Percentiles rank a stretch among this genome's conserved stretches.
These are phyloP conservation scores for Neuroterus valhalla DNA, from an alignment of 1,140 invertebrate genomes.

Conservation along the genomic window DNA sequence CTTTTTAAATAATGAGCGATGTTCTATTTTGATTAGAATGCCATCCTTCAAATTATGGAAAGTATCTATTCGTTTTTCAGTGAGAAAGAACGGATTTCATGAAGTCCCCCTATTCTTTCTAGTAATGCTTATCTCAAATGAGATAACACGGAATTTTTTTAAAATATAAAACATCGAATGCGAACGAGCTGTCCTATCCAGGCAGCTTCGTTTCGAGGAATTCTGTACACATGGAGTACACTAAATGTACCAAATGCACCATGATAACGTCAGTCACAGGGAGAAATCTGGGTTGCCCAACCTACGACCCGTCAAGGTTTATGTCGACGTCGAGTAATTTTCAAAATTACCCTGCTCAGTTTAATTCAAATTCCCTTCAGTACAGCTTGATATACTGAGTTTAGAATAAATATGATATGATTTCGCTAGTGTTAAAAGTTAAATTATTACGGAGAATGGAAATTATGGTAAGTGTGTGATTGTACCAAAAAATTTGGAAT, in stretches of 20 bases:
- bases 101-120: not conserved
- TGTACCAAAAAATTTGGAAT: too few species aligned
- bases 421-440: too few species aligned
- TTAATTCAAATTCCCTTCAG: not conserved
- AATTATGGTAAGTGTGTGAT: too few species aligned
- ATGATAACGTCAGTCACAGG: conserved; percentile 68
- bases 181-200: conserved; percentile 59
- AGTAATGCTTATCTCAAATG: not conserved
- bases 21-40: too few species aligned
- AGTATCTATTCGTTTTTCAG: too few species aligned
- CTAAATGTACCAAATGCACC: conserved; percentile 60
- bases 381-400: not conserved
- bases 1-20: too few species aligned
- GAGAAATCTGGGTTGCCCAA: conserved; percentile 47
- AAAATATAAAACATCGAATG: conserved; percentile 60
- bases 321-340: conserved; percentile 41
- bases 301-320: conserved; percentile 38
- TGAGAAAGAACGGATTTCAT: too few species aligned
- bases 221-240: conserved; percentile 58
- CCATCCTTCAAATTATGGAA: too few species aligned
- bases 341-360: conserved; percentile 21
- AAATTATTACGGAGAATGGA: too few species aligned
- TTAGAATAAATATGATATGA: too few species aligned
- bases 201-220: conserved; percentile 55
- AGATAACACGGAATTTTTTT: conserved; percentile 29